Evolutionary conservation across 2,113 vertebrate genomes (phyloP).

Genomic region (Felis chaus): DNA sequence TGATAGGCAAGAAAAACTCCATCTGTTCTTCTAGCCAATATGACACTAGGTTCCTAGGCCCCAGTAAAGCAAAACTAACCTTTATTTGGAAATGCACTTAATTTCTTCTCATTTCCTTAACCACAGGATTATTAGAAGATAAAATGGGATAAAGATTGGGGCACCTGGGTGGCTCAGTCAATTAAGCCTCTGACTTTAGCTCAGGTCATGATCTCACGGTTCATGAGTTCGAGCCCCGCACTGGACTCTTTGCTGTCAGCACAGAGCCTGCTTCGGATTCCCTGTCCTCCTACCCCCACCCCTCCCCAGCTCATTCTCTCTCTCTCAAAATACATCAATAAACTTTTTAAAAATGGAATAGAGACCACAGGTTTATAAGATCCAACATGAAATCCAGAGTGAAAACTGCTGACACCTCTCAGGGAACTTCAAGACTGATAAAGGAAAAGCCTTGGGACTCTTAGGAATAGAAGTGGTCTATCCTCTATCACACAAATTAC

Average conservation of each 20-base stretch:
- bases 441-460: not conserved
- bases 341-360: not conserved
- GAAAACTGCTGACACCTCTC: not conserved
- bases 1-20: not conserved
- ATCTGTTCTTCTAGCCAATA: not conserved
- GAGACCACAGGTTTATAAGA: conserved; percentile 46
- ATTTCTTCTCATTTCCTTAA: not conserved
- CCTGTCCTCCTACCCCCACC: too few relatives aligned
- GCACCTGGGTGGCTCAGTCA: too few relatives aligned
- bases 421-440: conserved; percentile 16
- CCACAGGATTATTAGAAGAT: conserved; percentile 8
- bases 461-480: not conserved
- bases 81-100: conserved; percentile 37
- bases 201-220: too few relatives aligned
- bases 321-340: too few relatives aligned
- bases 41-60: not conserved
- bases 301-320: too few relatives aligned
- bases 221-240: too few relatives aligned
- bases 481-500: not conserved
- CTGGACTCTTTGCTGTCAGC: too few relatives aligned
- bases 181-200: too few relatives aligned
- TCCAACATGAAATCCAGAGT: not conserved
- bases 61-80: conserved; percentile 29
- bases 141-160: conserved; percentile 9
- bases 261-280: too few relatives aligned